Percentiles rank a stretch among this genome's conserved stretches.
Evolutionary conservation across 2,797 vertebrate species (phyloP).

Genomic region (Falco cherrug): DNA sequence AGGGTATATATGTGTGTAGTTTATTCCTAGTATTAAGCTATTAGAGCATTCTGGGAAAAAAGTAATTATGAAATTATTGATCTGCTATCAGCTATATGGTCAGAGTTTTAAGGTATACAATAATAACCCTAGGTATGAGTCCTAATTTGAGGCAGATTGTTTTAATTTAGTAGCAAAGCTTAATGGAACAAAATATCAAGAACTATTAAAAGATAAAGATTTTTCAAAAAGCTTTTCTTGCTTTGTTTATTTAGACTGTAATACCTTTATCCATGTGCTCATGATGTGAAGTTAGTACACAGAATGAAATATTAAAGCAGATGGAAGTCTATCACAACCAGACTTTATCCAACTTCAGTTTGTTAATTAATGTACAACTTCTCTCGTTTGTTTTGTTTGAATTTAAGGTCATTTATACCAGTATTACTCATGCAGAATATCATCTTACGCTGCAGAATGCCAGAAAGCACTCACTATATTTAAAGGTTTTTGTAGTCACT

Average conservation of each 20-base stretch:
- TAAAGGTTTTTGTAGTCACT: background rate
- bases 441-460: background rate
- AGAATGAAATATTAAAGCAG: background rate
- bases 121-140: background rate
- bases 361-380: background rate
- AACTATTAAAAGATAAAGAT: background rate
- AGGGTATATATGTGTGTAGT: background rate
- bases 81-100: background rate
- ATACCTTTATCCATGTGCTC: background rate
- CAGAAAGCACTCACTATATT: background rate
- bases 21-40: background rate
- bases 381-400: background rate
- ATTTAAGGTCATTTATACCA: background rate
- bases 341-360: background rate
- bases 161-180: background rate
- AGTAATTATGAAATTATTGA: conserved; percentile 42
- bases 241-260: background rate
- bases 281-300: background rate
- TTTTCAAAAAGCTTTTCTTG: background rate
- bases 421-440: background rate
- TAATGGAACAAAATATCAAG: background rate
- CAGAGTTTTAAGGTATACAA: background rate
- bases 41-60: background rate
- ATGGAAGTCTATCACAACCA: background rate
- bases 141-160: background rate